Conservation (phyloP, 1,140 invertebrate genomes). For the Schlechtendalia chinensis region DNA sequence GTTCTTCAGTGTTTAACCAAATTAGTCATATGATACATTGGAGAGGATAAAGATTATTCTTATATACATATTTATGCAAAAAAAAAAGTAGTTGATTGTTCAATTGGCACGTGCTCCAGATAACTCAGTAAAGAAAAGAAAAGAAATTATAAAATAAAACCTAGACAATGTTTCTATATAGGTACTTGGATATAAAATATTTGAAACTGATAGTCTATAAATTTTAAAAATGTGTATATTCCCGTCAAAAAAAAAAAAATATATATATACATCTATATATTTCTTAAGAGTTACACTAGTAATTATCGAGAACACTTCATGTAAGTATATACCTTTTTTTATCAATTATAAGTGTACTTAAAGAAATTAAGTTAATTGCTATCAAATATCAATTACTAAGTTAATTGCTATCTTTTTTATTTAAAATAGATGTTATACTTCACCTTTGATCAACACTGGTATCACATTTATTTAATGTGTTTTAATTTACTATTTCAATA, state of each 20-base stretch:
- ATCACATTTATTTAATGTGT: too few species aligned
- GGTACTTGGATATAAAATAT: background rate
- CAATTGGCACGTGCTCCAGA: conserved; percentile 38
- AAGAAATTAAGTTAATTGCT: background rate
- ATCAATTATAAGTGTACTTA: background rate
- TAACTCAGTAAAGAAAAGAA: conserved; percentile 11
- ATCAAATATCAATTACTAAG: too few species aligned
- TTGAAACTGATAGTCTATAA: conserved; percentile 5
- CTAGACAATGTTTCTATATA: conserved; percentile 15
- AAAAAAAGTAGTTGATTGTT: background rate
- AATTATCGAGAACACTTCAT: background rate
- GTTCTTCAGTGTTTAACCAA: conserved; percentile 18
- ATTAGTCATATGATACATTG: conserved; percentile 39
- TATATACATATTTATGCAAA: background rate
- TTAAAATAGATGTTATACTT: background rate
- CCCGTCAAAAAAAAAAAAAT: background rate
- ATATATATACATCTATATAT: background rate
- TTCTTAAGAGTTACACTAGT: background rate
- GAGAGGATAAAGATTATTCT: conserved; percentile 22
- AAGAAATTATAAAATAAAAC: conserved; percentile 39
- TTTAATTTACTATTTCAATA: too few species aligned
- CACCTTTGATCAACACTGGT: background rate
- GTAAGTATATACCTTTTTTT: background rate
- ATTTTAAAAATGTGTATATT: conserved; percentile 23
- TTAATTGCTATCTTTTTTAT: too few species aligned